These are phyloP conservation scores for Ferdinandea cuprea DNA, from an alignment of 2,888 invertebrate species.

Conservation along the genomic window DNA sequence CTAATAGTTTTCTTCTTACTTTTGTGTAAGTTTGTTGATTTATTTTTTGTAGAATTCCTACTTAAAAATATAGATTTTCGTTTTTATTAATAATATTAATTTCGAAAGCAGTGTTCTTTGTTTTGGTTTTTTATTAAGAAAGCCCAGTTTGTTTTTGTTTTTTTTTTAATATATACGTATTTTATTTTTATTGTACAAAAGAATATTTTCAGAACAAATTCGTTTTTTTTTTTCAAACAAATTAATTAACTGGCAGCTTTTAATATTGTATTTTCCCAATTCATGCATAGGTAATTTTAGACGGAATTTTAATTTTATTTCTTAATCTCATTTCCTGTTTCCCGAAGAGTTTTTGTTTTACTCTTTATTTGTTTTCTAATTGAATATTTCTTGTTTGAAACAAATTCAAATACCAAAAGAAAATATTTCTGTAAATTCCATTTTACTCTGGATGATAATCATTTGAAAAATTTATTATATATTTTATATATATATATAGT, in stretches of 20 bases:
- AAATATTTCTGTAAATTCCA: conserved; percentile 4
- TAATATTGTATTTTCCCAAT: conserved; percentile 57
- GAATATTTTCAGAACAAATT: conserved; percentile 38
- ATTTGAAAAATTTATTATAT: conserved; percentile 5
- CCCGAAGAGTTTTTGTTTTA: not conserved
- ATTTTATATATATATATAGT: conserved; percentile 31
- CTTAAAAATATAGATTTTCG: conserved; percentile 42
- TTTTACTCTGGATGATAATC: not conserved
- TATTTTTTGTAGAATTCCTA: conserved; percentile 28
- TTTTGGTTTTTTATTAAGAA: conserved; percentile 17
- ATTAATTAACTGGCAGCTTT: conserved; percentile 51
- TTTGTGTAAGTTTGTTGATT: conserved; percentile 9
- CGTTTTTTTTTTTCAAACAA: not conserved
- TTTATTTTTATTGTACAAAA: conserved; percentile 24
- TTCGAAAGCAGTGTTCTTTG: too few relatives aligned
- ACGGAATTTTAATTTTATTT: conserved; percentile 41
- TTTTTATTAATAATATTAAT: too few relatives aligned
- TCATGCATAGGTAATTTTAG: conserved; percentile 27
- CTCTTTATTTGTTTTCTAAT: not conserved
- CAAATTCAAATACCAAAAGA: not conserved
- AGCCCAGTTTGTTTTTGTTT: conserved; percentile 50
- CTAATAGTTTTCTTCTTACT: not conserved
- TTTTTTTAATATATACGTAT: too few relatives aligned
- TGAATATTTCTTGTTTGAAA: not conserved
- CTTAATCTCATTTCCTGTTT: conserved; percentile 7